Conservation (phyloP, 2,113 vertebrate species). For the Myotis lucifugus region DNA sequence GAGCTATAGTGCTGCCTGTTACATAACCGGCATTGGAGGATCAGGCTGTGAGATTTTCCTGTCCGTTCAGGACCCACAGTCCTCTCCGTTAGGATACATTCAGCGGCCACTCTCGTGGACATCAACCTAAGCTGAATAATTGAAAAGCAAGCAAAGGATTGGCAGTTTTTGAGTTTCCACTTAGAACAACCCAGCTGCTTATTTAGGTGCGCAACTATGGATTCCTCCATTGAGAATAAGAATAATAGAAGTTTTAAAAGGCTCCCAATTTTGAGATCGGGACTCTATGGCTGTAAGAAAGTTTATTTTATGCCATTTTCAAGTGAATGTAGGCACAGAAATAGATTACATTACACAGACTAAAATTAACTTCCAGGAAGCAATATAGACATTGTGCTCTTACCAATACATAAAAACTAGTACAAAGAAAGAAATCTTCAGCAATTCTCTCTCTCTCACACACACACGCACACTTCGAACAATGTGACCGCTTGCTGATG, state of each 20-base stretch:
- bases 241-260: neutral
- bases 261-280: neutral
- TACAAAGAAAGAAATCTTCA: conserved; percentile 31
- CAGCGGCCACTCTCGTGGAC: neutral
- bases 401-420: neutral
- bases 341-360: neutral
- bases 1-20: neutral
- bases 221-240: neutral
- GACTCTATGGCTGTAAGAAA: neutral
- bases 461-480: neutral
- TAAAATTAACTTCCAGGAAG: conserved; percentile 26
- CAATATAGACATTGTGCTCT: neutral
- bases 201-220: neutral
- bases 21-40: neutral
- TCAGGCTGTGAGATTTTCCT: neutral
- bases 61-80: neutral
- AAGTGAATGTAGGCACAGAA: neutral
- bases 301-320: neutral
- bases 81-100: neutral
- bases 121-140: neutral
- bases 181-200: neutral
- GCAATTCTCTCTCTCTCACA: neutral
- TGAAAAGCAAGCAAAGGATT: neutral
- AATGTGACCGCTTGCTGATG: conserved; percentile 58
- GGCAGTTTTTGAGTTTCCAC: neutral